Evolutionary conservation across 1,140 invertebrate species (phyloP).

Genomic region (Trichomalopsis sarcophagae): DNA sequence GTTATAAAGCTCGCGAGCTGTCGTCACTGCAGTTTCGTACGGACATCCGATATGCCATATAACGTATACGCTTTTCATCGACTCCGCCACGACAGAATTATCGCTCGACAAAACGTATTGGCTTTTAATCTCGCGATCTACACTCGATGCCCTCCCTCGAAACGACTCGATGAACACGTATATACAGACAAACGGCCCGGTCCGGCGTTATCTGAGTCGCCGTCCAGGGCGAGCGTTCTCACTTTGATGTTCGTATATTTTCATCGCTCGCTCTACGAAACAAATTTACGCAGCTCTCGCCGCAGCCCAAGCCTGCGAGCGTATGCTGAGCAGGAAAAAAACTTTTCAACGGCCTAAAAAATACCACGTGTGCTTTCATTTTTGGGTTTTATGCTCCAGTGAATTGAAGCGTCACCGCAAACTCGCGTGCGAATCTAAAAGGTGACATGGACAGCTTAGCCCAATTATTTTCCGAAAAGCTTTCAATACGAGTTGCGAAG

Average conservation of each 20-base stretch:
- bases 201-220: not conserved
- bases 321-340: not conserved
- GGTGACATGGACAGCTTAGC: not conserved
- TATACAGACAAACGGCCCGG: not conserved
- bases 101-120: not conserved
- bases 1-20: not conserved
- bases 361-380: no score
- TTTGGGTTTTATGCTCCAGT: not conserved
- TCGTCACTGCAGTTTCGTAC: not conserved
- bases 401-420: not conserved
- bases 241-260: not conserved
- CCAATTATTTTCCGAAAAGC: not conserved
- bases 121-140: not conserved
- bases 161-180: not conserved
- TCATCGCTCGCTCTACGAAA: not conserved
- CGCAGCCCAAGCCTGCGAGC: no score
- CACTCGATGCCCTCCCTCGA: not conserved
- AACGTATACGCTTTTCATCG: not conserved
- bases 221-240: not conserved
- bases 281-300: not conserved
- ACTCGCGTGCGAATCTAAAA: not conserved
- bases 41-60: not conserved
- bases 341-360: not conserved
- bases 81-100: not conserved
- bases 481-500: not conserved